Percentiles rank a stretch among this genome's conserved stretches.
These are phyloP conservation scores for Malaclemys terrapin DNA, from an alignment of 2,113 vertebrate genomes.

Conservation along the genomic window DNA sequence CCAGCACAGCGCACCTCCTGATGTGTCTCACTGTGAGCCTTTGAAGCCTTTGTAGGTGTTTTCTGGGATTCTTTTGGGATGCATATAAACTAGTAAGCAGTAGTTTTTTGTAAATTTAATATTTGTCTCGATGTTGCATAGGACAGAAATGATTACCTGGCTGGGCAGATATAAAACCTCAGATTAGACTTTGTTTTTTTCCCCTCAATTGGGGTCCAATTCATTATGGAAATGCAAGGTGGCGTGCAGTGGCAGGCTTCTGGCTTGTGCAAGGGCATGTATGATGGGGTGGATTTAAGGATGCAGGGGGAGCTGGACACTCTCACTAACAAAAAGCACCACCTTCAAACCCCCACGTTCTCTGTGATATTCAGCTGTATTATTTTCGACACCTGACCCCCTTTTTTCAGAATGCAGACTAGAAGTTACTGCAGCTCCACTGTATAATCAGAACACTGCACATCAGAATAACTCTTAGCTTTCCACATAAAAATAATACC, in stretches of 20 bases:
- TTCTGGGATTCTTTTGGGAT: slow-evolving; percentile 28
- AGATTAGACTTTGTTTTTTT: neutral
- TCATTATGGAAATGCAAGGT: neutral
- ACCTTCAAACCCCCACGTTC: neutral
- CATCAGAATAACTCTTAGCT: neutral
- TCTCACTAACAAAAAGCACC: neutral
- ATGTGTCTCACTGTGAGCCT: neutral
- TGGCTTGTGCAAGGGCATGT: neutral
- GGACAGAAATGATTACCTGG: neutral
- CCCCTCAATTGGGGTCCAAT: neutral
- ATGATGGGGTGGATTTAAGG: neutral
- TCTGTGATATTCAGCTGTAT: neutral
- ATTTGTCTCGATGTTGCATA: neutral
- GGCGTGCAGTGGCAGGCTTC: neutral
- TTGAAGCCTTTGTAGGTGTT: slow-evolving; percentile 46
- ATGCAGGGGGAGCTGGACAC: neutral
- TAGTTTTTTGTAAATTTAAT: neutral
- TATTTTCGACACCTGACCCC: neutral
- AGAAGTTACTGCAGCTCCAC: fast-evolving
- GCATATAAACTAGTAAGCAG: slow-evolving; percentile 12
- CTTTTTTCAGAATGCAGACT: neutral
- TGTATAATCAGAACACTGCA: neutral
- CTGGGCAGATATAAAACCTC: neutral
- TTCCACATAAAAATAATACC: neutral
- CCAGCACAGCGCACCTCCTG: neutral